Conservation (phyloP, 2,888 invertebrate species). For the Willowsia nigromaculata region DNA sequence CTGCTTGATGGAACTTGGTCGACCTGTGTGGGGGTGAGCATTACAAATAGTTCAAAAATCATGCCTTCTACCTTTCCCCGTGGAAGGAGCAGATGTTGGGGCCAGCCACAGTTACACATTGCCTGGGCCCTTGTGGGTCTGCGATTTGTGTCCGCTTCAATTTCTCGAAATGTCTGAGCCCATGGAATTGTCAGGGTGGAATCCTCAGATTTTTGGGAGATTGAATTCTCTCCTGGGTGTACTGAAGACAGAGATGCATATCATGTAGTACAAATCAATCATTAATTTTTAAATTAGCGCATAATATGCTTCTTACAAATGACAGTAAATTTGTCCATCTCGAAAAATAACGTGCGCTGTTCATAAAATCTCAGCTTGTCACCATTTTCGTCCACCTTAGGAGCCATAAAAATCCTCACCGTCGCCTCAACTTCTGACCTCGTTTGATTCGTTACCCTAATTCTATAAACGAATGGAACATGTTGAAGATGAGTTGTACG, state of each 20-base stretch:
- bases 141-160: slow-evolving; percentile 83
- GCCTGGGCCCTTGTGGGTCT: slow-evolving; percentile 64
- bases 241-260: too few species aligned
- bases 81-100: slow-evolving; percentile 36
- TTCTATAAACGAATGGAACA: slow-evolving; percentile 78
- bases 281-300: background rate
- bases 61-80: slow-evolving; percentile 12
- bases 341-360: slow-evolving; percentile 86
- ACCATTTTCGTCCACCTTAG: slow-evolving; percentile 85
- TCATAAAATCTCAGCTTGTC: slow-evolving; percentile 84
- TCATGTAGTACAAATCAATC: background rate
- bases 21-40: slow-evolving; percentile 1
- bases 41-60: slow-evolving; percentile 38
- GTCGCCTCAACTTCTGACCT: slow-evolving; percentile 82
- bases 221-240: slow-evolving; percentile 82
- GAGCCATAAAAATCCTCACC: slow-evolving; percentile 86
- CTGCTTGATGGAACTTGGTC: slow-evolving; percentile 45
- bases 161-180: slow-evolving; percentile 87
- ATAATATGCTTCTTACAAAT: slow-evolving; percentile 55
- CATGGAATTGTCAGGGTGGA: slow-evolving; percentile 91
- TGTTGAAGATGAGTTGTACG: slow-evolving; percentile 79
- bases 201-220: slow-evolving; percentile 86
- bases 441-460: background rate
- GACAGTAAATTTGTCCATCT: slow-evolving; percentile 86
- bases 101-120: slow-evolving; percentile 53